Base-by-base conservation (phyloP, 2,797 vertebrate species). In the Diplodus sargus region DNA sequence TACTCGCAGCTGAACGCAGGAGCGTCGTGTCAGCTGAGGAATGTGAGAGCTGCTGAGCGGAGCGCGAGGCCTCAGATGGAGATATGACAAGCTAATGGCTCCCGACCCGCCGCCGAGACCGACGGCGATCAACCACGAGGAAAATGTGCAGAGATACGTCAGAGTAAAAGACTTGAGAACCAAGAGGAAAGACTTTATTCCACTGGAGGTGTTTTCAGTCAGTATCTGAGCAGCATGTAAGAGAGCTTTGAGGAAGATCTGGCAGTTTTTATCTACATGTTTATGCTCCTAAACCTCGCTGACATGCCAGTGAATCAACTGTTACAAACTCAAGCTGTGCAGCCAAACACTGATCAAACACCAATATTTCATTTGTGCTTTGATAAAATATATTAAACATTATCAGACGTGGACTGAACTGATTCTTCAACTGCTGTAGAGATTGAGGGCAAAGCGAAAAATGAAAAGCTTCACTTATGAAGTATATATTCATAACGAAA, bases 51-150 rank as follows among this genome's bases (percentile, higher is more conserved):
- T 45, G 52, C 74, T 28, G 66, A 23, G 16, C 51, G 3, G 43
- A 72, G 73, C 52, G 12, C 0, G 48, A 82, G 83, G 94, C 93
- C 89, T 73, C 90, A 94, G 95, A 96, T 96, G 95, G 94, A 96
- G 95, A 97, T 95, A 84, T 87, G 89, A 89, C 83, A 70, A 84
- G 76, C 74, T 90, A 85, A 87, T 87, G 70, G 54, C 66, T 76
- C 72, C 78, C 74, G 80, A 82, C 82, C 73, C 20, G 16, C 51
- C 3, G n/a, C 63, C 62, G 61, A 66, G 70, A 70, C 63, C 71
- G 57, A 63, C 80, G 43, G 66, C n/a, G 23, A 79, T 85, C 88
- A 75, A 62, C 62, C 52, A 25, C 18, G 1, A 69, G 78, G 70
- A 65, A 83, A 75, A 79, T 63, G 54, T 47, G 63, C 62, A 23